Evolutionary conservation across 2,113 vertebrate species (phyloP).

Genomic region (Neofelis nebulosa): DNA sequence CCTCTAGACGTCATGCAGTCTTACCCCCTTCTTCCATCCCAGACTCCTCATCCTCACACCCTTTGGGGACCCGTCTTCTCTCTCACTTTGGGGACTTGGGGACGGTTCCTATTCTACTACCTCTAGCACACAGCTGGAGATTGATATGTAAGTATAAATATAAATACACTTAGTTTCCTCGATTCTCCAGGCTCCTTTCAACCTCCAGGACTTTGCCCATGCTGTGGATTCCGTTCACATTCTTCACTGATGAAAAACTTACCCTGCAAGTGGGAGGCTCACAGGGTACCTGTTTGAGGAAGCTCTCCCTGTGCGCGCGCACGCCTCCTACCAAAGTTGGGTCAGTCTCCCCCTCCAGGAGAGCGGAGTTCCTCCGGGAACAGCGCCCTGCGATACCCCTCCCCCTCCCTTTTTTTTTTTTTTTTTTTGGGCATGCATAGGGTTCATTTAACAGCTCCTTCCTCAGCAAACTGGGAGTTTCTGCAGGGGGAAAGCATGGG

Average conservation of each 20-base stretch:
- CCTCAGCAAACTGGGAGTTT: background rate
- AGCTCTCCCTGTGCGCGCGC: background rate
- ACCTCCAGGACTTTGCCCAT: background rate
- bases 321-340: background rate
- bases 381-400: background rate
- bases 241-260: background rate
- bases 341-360: background rate
- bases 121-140: background rate
- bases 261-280: background rate
- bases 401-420: background rate
- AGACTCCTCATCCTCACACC: background rate
- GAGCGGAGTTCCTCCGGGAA: too few species aligned
- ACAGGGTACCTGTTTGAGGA: background rate
- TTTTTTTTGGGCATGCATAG: background rate
- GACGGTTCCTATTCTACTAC: background rate
- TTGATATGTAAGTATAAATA: background rate
- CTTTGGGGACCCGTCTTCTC: background rate
- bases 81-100: background rate
- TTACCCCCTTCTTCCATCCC: background rate
- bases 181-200: background rate
- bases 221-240: background rate
- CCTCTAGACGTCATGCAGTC: background rate
- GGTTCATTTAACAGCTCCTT: background rate
- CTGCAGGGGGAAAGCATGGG: background rate
- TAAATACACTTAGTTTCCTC: background rate